Evolutionary conservation across 1,140 invertebrate species (phyloP), one percentile per base, ranked within the genome.

Genomic region (Plectrocnemia conspersa): DNA sequence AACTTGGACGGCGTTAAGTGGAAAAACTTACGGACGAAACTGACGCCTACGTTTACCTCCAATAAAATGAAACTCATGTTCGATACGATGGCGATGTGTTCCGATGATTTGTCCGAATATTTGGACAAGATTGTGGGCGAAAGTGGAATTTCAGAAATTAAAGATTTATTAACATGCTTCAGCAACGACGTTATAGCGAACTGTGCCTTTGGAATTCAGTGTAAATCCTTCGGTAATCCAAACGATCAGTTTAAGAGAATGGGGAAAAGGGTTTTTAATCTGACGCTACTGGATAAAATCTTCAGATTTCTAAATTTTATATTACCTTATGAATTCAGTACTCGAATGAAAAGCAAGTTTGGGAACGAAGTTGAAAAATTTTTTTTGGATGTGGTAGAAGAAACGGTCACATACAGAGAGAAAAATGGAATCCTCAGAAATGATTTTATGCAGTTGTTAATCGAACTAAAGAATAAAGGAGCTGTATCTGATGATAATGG

Each of bases 141-240:
- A n/a, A n/a, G n/a, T n/a, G n/a, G n/a, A n/a, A n/a, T n/a, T n/a
- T n/a, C n/a, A n/a, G 10, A 71, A 66, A 1, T 78, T 75, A 59
- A 74, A 7, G 77, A 84, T 15, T 56, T 82, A 1, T 74, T 79
- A 36, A 75, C 76, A 0, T 73, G 76, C 36, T 79, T 73, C 46
- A 77, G 73, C 5, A 79, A 78, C 13, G 78, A 81, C 58, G 73
- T 79, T 2, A 81, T 82, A 4, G 73, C 73, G 11, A 71, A 70
- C 0, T 78, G 76, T 58, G 77, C 74, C 9, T 81, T 81, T 61
- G 80, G 80, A 10, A 64, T 80, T 3, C 69, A 80, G 42, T 74
- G 73, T 15, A 72, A 79, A 50, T 75, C 71, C 2, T 66, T 81
- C 57, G 64, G 60, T 11, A 63, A 74, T 61, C 66, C 71, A 1